Conservation (phyloP, 2,797 vertebrate species). For the Macrochelys suwanniensis region DNA sequence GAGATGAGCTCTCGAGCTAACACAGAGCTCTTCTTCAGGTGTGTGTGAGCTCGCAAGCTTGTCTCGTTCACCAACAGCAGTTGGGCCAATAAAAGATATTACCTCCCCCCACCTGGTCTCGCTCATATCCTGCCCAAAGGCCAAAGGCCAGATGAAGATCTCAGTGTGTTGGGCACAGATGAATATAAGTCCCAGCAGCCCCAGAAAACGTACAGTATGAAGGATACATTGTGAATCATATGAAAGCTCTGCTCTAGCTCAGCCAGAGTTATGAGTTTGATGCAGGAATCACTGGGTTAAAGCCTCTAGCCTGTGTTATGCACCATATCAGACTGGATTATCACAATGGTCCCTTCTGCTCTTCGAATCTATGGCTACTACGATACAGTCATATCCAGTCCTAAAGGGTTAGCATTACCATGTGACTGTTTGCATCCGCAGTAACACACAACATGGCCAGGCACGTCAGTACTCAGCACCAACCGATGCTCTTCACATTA, state of each 20-base stretch:
- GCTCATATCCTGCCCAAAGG: not conserved
- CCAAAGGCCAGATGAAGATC: no score
- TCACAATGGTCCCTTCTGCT: not conserved
- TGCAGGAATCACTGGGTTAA: not conserved
- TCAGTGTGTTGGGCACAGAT: no score
- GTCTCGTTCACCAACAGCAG: not conserved
- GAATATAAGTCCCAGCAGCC: not conserved
- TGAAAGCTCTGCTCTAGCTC: not conserved
- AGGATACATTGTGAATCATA: not conserved
- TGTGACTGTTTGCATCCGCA: slow-evolving; percentile 34
- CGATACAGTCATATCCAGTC: slow-evolving; percentile 2
- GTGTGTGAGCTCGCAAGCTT: not conserved
- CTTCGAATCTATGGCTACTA: not conserved
- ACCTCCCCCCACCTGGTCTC: not conserved
- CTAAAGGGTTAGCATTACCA: not conserved
- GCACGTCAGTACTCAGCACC: not conserved
- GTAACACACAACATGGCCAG: slow-evolving; percentile 24
- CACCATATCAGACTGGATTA: not conserved
- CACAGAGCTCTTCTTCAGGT: no score
- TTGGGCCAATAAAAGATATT: not conserved
- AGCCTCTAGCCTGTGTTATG: not conserved
- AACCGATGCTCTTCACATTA: not conserved
- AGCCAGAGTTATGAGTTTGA: not conserved
- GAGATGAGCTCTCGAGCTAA: not conserved
- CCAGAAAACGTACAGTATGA: not conserved